These are phyloP conservation scores for Zaprionus obscuricornis DNA, from an alignment of 2,888 invertebrate genomes.

Conservation along the genomic window DNA sequence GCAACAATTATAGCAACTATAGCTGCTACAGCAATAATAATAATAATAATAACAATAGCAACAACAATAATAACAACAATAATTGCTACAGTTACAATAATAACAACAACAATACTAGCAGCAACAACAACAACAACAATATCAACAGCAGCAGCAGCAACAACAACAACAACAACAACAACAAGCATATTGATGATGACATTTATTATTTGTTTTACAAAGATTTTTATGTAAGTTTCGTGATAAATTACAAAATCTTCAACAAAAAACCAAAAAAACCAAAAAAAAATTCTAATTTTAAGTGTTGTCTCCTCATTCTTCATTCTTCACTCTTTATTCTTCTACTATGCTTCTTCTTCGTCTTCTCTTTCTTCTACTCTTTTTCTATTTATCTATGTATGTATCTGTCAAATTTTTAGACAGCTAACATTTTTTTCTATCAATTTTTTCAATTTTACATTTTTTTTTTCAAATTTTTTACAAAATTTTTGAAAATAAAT, in stretches of 20 bases:
- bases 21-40: background rate
- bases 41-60: constrained; percentile 35
- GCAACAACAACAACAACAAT: constrained; percentile 26
- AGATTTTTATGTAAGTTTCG: constrained; percentile 81
- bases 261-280: background rate
- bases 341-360: too few species aligned
- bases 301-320: too few species aligned
- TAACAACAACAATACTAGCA: constrained; percentile 38
- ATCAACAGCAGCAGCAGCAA: too few species aligned
- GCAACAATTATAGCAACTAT: constrained; percentile 22
- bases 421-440: too few species aligned
- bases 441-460: too few species aligned
- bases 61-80: constrained; percentile 32
- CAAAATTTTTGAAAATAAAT: too few species aligned
- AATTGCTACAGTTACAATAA: constrained; percentile 28
- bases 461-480: too few species aligned
- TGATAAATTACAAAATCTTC: constrained; percentile 6
- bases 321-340: too few species aligned
- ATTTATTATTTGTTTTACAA: constrained; percentile 82
- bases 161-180: constrained; percentile 56
- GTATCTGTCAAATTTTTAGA: too few species aligned
- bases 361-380: too few species aligned
- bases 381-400: too few species aligned
- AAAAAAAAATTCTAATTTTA: too few species aligned
- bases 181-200: constrained; percentile 74